Evolutionary conservation across 2,113 vertebrate species (phyloP), one percentile per base, ranked within the genome.

Genomic region (Chionodraco myersi): DNA sequence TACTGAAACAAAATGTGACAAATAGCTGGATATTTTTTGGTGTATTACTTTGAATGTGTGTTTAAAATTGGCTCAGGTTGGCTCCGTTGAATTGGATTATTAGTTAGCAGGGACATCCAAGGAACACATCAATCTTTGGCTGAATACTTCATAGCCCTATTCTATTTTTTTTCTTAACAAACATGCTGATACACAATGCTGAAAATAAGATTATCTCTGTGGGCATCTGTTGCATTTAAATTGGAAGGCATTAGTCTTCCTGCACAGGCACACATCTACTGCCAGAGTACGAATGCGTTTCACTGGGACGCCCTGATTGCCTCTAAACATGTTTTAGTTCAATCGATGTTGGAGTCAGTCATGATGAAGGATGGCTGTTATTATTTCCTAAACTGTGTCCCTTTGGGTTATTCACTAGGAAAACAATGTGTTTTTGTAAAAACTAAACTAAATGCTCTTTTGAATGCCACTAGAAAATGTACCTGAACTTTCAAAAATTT

Each of bases 241-340:
- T 79, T 59, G 73, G 62, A 77, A 57, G 75, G 61, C 66, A 85
- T 86, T 83, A 56, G 72, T 90, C 79, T 83, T 73, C 59, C 48
- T 51, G 62, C 54, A 11, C 34, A 56, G 66, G 45, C 56, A 12
- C 59, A 56, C 13, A 21, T 76, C 51, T 57, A 34, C 65, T 77
- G 18, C 72, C n/a, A 54, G 44, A 80, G 53, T 10, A 61, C 21
- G 49, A 57, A 71, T 67, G 54, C 30, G 66, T 0, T 77, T 83
- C 59, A 81, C 30, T 71, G 49, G 49, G 54, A 82, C 71, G 81
- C 75, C 70, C 79, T 80, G 63, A 75, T 86, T 87, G 57, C 53
- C 12, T 66, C 56, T 41, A 41, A 76, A 68, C 73, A 62, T 68
- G 21, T 45, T 72, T 75, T 44, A 51, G 64, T 70, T 73, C 26